Base-by-base conservation (phyloP, 2,797 vertebrate species). In the Falco cherrug region DNA sequence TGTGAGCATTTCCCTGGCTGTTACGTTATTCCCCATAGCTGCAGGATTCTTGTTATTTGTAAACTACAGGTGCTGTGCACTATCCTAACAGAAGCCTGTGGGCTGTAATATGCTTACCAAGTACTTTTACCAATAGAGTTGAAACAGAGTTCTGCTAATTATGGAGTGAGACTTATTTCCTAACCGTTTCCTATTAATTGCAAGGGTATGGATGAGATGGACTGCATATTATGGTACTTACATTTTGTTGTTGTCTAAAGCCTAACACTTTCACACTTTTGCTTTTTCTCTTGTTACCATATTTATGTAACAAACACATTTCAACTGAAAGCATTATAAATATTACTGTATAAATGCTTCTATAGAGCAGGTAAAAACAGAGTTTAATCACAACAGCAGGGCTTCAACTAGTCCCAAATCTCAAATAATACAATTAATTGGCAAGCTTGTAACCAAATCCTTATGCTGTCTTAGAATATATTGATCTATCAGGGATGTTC, bases 61-160 rank as follows among this genome's bases (percentile, higher is more conserved):
- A 86, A 90, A 77, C n/a, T 84, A 20, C 82, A 93, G 91, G 85
- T 95, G 95, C 92, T 75, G 59, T 80, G 25, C 59, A 53, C 89
- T 95, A 75, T 85, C 92, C 33, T 91, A 57, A 79, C 0, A 3
- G 73, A 90, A 96, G 95, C 56, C 64, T 61, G 73, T 77, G 79
- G 84, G 61, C 84, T 90, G 64, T 93, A 87, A 97, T 63, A 84
- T 94, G 87, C 81, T 96, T 93, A 74, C 85, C 96, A 95, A 97
- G 91, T 89, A 83, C 74, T 96, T 96, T 22, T 80, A 61, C 69
- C 45, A 37, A 29, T 60, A 64, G 87, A 84, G 47, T 76, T 91
- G 91, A 94, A 96, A 94, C 5, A 79, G 69, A n/a, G 78, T 92
- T 92, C 85, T 93, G 85, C 89, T 96, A 90, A 78, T 88, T 41